These are phyloP conservation scores for Hedya salicella DNA, from an alignment of 2,888 invertebrate genomes.

Conservation along the genomic window DNA sequence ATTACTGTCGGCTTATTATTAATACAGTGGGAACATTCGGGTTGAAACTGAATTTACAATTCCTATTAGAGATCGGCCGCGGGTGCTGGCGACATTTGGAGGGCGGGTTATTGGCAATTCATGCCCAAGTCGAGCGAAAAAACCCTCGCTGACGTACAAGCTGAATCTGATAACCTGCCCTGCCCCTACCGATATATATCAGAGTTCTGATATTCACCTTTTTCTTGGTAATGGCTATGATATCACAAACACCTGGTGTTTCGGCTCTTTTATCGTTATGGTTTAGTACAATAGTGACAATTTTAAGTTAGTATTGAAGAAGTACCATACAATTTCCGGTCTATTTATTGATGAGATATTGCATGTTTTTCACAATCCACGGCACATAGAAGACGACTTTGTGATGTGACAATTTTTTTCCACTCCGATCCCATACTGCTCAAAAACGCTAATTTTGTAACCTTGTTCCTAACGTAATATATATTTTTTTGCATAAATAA, in stretches of 20 bases:
- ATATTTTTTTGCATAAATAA: too few relatives aligned
- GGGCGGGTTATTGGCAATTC: constrained; percentile 59
- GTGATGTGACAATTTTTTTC: too few relatives aligned
- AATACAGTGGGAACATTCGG: constrained; percentile 36
- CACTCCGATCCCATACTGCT: too few relatives aligned
- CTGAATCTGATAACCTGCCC: constrained; percentile 60
- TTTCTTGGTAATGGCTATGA: constrained; percentile 12
- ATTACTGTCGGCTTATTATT: constrained; percentile 29
- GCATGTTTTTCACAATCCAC: too few relatives aligned
- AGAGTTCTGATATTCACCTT: constrained; percentile 17
- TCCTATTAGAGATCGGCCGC: constrained; percentile 50
- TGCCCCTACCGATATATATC: constrained; percentile 37
- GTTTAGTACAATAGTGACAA: background rate
- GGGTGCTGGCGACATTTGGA: constrained; percentile 54
- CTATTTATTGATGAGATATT: too few relatives aligned
- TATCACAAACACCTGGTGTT: constrained; percentile 5
- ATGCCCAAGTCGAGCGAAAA: constrained; percentile 44
- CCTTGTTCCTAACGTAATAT: too few relatives aligned
- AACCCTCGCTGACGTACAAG: constrained; percentile 49
- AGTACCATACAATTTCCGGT: too few relatives aligned
- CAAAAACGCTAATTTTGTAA: too few relatives aligned
- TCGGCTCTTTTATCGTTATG: background rate
- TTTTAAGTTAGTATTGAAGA: too few relatives aligned
- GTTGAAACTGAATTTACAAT: constrained; percentile 47
- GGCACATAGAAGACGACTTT: too few relatives aligned